Percentiles rank a stretch among this genome's conserved stretches.
phyloP scores from a whole-genome alignment of 2,888 invertebrate genomes.

The Sarcophaga caerulescens region DNA sequence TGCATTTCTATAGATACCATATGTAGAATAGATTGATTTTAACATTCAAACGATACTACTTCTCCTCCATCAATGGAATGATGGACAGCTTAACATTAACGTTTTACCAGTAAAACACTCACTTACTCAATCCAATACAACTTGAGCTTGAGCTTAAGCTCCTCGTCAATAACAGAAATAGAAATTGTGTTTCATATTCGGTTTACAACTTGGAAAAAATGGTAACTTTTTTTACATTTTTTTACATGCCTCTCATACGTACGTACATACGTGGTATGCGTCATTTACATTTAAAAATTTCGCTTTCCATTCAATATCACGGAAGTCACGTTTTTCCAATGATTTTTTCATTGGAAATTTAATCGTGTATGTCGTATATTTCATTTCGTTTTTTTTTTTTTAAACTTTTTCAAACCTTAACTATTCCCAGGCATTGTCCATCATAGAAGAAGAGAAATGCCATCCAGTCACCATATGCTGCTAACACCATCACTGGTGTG shows the following conservation, averaged over 20 bases:
- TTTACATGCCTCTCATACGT: background rate
- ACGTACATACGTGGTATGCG: background rate
- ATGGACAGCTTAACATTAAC: slow-evolving; percentile 46
- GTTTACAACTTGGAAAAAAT: background rate
- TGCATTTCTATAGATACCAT: slow-evolving; percentile 1
- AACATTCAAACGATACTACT: slow-evolving; percentile 58
- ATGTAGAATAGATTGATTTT: slow-evolving; percentile 58
- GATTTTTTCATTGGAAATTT: slow-evolving; percentile 64
- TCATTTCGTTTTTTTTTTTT: no score
- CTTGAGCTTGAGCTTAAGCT: no score
- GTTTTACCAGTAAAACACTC: background rate
- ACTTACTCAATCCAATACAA: background rate
- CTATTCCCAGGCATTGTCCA: slow-evolving; percentile 46
- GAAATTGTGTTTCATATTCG: background rate
- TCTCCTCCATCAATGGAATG: slow-evolving; percentile 36
- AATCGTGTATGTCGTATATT: background rate
- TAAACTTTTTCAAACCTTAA: no score
- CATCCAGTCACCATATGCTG: slow-evolving; percentile 14
- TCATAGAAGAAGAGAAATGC: background rate
- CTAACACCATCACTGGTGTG: background rate
- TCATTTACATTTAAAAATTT: slow-evolving; percentile 8
- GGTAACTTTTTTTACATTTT: background rate
- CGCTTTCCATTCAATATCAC: slow-evolving; percentile 48
- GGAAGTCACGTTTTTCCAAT: slow-evolving; percentile 70
- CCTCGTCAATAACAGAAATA: background rate